Percentiles rank a stretch among this genome's conserved stretches.
phyloP scores from a whole-genome alignment of 2,113 vertebrate species.

The Plecturocebus donacophilus region DNA sequence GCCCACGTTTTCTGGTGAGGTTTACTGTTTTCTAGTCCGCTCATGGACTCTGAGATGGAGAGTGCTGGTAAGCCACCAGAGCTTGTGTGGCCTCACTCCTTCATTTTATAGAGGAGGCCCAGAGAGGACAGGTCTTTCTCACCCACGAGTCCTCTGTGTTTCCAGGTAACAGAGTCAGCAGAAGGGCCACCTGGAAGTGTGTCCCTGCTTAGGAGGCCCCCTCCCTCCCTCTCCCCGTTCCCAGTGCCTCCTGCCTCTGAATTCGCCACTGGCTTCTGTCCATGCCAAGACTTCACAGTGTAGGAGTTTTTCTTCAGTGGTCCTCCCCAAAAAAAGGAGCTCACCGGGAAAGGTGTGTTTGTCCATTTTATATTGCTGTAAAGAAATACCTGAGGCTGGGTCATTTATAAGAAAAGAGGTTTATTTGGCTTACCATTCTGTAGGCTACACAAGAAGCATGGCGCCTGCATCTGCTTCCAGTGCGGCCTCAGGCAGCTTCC shows the following conservation, averaged over 20 bases:
- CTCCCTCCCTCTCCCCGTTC: not conserved
- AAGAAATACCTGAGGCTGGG: no score
- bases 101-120: not conserved
- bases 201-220: not conserved
- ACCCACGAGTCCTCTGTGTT: not conserved
- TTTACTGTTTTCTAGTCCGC: not conserved
- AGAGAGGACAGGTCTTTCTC: not conserved
- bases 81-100: not conserved
- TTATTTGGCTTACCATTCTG: no score
- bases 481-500: no score
- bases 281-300: accelerated
- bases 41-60: not conserved
- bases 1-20: not conserved
- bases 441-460: no score
- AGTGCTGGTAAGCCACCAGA: not conserved
- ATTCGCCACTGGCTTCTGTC: not conserved
- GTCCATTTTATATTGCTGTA: no score
- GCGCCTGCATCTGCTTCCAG: no score
- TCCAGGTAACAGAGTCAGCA: not conserved
- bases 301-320: not conserved
- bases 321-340: not conserved
- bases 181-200: not conserved
- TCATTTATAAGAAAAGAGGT: no score
- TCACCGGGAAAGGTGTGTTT: not conserved
- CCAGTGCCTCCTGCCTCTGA: accelerated